phyloP scores from a whole-genome alignment of 2,888 invertebrate genomes.

The Meandrusa payeni region DNA sequence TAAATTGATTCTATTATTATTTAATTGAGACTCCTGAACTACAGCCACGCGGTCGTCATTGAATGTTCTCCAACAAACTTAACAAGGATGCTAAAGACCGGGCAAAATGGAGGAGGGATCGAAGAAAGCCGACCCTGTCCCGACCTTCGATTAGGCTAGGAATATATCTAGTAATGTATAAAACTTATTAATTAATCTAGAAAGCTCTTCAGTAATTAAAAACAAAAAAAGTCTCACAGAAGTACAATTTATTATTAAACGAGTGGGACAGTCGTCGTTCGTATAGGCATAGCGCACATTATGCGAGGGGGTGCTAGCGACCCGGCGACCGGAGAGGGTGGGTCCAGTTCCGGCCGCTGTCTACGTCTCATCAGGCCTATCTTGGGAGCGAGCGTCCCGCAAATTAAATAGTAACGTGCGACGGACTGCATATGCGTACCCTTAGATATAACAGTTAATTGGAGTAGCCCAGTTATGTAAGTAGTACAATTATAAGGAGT shows the following conservation, averaged over 20 bases:
- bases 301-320: constrained; percentile 38
- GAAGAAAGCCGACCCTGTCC: too few species aligned
- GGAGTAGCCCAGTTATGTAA: constrained; percentile 22
- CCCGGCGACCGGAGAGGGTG: constrained; percentile 37
- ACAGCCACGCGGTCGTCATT: too few species aligned
- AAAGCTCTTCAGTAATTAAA: too few species aligned
- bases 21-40: too few species aligned
- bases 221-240: constrained; percentile 1
- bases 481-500: constrained; percentile 9
- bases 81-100: too few species aligned
- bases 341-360: constrained; percentile 68
- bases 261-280: constrained; percentile 42
- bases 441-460: constrained; percentile 22
- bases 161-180: too few species aligned
- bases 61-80: too few species aligned
- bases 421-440: constrained; percentile 32
- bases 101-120: too few species aligned
- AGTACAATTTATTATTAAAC: constrained; percentile 21
- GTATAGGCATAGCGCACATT: constrained; percentile 60
- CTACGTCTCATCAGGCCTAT: constrained; percentile 76
- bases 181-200: too few species aligned
- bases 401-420: constrained; percentile 71
- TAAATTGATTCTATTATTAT: too few species aligned
- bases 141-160: too few species aligned
- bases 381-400: constrained; percentile 65